These are phyloP conservation scores for Virgularia gustaviana DNA, from an alignment of 92 coral and sea anemone species.

Conservation along the genomic window DNA sequence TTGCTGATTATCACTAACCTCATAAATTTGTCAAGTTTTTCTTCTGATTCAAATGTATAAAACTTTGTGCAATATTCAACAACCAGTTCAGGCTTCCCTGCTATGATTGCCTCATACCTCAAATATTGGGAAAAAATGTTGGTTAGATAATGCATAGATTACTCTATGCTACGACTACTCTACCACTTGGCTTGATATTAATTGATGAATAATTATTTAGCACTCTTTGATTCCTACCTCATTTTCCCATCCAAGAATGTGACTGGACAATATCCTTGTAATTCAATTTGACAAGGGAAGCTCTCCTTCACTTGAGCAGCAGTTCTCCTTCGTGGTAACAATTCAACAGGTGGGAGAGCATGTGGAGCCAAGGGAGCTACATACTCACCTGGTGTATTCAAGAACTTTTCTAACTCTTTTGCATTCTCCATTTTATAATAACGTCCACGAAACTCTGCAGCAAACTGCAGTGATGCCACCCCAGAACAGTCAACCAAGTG, in stretches of 20 bases:
- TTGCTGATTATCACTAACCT: conserved; percentile 46
- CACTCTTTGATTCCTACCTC: conserved; percentile 48
- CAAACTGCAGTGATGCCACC: conserved; percentile 71
- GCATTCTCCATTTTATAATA: conserved; percentile 86
- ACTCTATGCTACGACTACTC: background rate
- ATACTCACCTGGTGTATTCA: conserved; percentile 74
- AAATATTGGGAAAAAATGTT: background rate
- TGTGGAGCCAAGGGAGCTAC: conserved; percentile 93
- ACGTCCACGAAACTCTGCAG: conserved; percentile 95
- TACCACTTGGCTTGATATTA: background rate
- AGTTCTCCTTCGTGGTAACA: conserved; percentile 74
- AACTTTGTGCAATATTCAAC: conserved; percentile 77
- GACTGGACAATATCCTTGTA: conserved; percentile 95
- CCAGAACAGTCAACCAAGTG: conserved; percentile 90
- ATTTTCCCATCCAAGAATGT: conserved; percentile 90
- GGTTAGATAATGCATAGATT: background rate
- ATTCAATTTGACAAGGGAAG: conserved; percentile 85
- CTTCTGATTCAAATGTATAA: conserved; percentile 80
- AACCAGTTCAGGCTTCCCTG: conserved; percentile 85
- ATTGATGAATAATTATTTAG: background rate
- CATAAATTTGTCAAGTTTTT: conserved; percentile 82
- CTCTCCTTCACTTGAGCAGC: conserved; percentile 77
- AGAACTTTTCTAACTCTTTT: conserved; percentile 75
- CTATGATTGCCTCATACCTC: conserved; percentile 81
- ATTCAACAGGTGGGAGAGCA: conserved; percentile 70